Evolutionary conservation across 1,140 invertebrate species (phyloP).

Genomic region (Dreissena polymorpha): DNA sequence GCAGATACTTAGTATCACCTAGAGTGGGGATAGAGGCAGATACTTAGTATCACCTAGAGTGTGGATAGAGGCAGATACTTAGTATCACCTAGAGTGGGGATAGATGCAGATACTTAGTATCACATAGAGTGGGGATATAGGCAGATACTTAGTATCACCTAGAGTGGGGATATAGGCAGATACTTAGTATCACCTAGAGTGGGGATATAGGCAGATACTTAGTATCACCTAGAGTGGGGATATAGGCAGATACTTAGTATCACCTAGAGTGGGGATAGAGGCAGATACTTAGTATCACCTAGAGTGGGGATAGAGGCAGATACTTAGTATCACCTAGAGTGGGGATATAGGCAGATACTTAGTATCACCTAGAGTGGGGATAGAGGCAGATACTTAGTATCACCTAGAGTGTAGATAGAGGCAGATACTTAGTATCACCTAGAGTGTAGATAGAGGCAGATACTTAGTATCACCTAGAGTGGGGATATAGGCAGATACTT

Average conservation of each 20-base stretch:
- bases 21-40: conserved; percentile 81
- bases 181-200: conserved; percentile 87
- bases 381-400: conserved; percentile 88
- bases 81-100: conserved; percentile 85
- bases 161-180: conserved; percentile 79
- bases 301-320: conserved; percentile 81
- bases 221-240: conserved; percentile 85
- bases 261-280: conserved; percentile 84
- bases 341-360: conserved; percentile 84
- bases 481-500: conserved; percentile 84
- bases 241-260: conserved; percentile 88
- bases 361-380: conserved; percentile 85
- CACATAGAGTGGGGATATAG: conserved; percentile 83
- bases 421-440: conserved; percentile 90
- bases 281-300: conserved; percentile 90
- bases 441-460: conserved; percentile 81
- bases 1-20: conserved; percentile 90
- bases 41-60: conserved; percentile 87
- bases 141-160: conserved; percentile 90
- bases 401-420: conserved; percentile 84
- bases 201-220: conserved; percentile 84
- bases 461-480: conserved; percentile 87
- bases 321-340: conserved; percentile 87
- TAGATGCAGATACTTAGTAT: conserved; percentile 88
- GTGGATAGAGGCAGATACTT: conserved; percentile 85